Evolutionary conservation across 2,113 vertebrate genomes (phyloP), one percentile per base, ranked within the genome.

Genomic region (Seriola rivoliana): DNA sequence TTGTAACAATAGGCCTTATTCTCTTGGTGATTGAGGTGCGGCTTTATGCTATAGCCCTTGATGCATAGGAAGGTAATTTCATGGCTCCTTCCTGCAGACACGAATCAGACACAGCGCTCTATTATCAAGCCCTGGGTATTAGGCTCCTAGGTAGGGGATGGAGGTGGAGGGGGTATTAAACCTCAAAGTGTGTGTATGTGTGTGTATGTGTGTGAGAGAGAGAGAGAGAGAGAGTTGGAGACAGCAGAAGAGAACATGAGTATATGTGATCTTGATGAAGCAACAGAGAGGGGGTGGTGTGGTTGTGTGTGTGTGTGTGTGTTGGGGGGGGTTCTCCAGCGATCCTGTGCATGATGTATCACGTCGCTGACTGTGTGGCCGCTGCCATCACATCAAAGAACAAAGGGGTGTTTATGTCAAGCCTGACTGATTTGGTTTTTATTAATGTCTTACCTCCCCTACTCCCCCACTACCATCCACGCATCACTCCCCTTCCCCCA

Each of bases 321-420:
- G 46, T 13, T 29, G 25, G 76, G n/a, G n/a, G 66, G 58, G 64
- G 23, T 29, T 65, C 34, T 25, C 34, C 70, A 38, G 78, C 34
- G 29, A 36, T 50, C 70, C 75, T 76, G 69, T 71, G 78, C 23
- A 59, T 90, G 89, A 89, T 92, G 79, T 92, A 94, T 93, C 87
- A 80, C 36, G 1, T 89, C 86, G 77, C 91, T 11, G 52, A 86
- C 90, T 90, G 82, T 69, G 88, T 68, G 76, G 85, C 88, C 81
- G 78, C 88, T 77, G 85, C 90, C 74, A 44, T 89, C 80, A 86
- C 89, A 90, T 95, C 89, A 91, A 91, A 94, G 92, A 94, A 95
- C 91, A 94, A 92, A 92, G 90, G 89, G 80, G 82, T 95, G 90
- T 94, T 95, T 94, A 94, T 94, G 87, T 93, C 93, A 85, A 88